Percentiles rank a stretch among this genome's conserved stretches.
These are phyloP conservation scores for Oncopodura yosiiana DNA, from an alignment of 1,140 invertebrate species.

Conservation along the genomic window DNA sequence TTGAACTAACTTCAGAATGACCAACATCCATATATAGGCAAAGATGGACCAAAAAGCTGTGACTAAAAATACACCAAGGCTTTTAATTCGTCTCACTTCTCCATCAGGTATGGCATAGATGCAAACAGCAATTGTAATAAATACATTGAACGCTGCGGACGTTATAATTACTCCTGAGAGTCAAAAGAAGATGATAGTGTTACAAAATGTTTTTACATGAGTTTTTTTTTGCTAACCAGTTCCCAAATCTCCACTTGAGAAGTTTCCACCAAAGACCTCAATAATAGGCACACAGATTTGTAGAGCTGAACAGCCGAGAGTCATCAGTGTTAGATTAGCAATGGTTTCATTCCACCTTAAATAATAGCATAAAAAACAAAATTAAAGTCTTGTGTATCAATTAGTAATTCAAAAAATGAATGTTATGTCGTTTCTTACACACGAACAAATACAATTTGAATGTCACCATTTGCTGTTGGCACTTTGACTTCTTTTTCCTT, in stretches of 20 bases:
- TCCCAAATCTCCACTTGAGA: conserved; percentile 90
- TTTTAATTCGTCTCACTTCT: conserved; percentile 89
- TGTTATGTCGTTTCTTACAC: conserved; percentile 47
- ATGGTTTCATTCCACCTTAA: conserved; percentile 84
- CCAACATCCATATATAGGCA: conserved; percentile 97
- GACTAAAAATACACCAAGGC: conserved; percentile 93
- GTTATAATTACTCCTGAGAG: conserved; percentile 45
- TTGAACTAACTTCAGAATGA: conserved; percentile 79
- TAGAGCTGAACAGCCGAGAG: conserved; percentile 95
- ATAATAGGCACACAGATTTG: conserved; percentile 96
- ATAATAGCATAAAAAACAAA: too few species aligned
- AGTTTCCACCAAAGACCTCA: conserved; percentile 85
- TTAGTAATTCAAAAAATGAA: too few species aligned
- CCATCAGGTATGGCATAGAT: conserved; percentile 83
- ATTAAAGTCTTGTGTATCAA: too few species aligned
- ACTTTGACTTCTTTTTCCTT: conserved; percentile 85
- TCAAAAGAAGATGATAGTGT: too few species aligned
- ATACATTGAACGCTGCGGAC: conserved; percentile 97
- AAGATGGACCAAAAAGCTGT: conserved; percentile 97
- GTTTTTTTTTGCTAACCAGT: conserved; percentile 53
- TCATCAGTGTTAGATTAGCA: conserved; percentile 97
- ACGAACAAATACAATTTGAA: conserved; percentile 67
- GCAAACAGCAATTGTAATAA: conserved; percentile 95
- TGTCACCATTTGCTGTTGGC: conserved; percentile 65
- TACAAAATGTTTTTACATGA: too few species aligned